These are phyloP conservation scores for Lasioglossum baleicum DNA, from an alignment of 1,140 invertebrate genomes.

Conservation along the genomic window DNA sequence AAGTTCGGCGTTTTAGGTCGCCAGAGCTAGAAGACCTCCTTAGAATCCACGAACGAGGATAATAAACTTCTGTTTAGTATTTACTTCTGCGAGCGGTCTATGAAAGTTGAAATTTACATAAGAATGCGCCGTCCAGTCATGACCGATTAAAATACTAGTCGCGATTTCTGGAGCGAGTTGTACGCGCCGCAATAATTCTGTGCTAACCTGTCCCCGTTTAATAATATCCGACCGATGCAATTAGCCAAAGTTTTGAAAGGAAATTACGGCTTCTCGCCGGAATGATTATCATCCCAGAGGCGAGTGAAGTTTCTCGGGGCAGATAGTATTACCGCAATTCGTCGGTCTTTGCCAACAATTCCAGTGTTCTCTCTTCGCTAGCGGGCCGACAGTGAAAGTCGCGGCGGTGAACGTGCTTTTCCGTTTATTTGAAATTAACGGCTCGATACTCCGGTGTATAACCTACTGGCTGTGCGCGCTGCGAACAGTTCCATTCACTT, in stretches of 20 bases:
- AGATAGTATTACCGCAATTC: slow-evolving; percentile 28
- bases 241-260: neutral
- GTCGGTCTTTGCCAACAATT: slow-evolving; percentile 48
- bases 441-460: slow-evolving; percentile 52
- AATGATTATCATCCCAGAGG: neutral
- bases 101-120: neutral
- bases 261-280: neutral
- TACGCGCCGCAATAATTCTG: neutral
- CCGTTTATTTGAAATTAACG: slow-evolving; percentile 64
- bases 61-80: too few relatives aligned
- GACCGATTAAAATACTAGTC: neutral
- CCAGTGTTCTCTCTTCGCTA: slow-evolving; percentile 67
- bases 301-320: neutral
- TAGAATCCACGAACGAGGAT: too few relatives aligned
- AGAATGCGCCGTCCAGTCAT: too few relatives aligned
- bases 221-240: neutral
- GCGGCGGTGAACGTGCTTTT: slow-evolving; percentile 69
- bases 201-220: neutral
- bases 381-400: slow-evolving; percentile 72
- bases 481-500: slow-evolving; percentile 40
- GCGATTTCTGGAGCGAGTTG: neutral
- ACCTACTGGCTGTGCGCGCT: slow-evolving; percentile 18
- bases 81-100: neutral
- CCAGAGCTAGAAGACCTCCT: too few relatives aligned
- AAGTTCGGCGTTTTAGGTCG: too few relatives aligned